These are phyloP conservation scores for Sardina pilchardus DNA, from an alignment of 2,113 vertebrate genomes.

Conservation along the genomic window DNA sequence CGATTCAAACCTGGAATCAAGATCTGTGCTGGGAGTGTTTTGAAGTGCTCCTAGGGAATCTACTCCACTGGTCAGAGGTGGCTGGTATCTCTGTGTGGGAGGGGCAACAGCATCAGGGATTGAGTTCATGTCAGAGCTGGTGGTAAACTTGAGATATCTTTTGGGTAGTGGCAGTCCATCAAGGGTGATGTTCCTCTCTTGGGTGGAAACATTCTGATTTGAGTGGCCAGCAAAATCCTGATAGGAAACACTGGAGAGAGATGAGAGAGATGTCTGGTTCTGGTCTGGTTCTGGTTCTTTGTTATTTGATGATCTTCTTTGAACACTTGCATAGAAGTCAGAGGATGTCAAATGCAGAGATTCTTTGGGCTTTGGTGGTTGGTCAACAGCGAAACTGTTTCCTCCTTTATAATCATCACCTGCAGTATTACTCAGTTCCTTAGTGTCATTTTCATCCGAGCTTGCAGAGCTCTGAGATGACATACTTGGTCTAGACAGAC, in stretches of 20 bases:
- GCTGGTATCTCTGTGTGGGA: constrained; percentile 3
- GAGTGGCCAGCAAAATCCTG: not conserved
- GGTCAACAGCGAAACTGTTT: not conserved
- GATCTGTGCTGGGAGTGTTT: constrained; percentile 20
- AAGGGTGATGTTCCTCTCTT: not conserved
- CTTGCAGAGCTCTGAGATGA: not conserved
- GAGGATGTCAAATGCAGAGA: not conserved
- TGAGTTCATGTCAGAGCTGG: not conserved
- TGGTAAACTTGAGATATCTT: constrained; percentile 27
- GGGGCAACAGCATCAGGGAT: not conserved
- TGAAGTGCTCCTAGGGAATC: constrained; percentile 39
- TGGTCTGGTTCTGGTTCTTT: not conserved
- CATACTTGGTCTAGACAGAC: not conserved
- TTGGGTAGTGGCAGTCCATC: constrained; percentile 31
- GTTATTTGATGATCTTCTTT: not conserved
- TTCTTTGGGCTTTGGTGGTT: constrained; percentile 39
- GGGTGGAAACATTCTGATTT: not conserved
- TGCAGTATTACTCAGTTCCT: not conserved
- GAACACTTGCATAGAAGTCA: not conserved
- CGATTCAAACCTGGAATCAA: not conserved
- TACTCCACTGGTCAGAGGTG: constrained; percentile 37
- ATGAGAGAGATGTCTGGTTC: not conserved
- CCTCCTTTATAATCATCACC: not conserved
- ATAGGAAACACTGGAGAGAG: not conserved
- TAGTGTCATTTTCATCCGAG: not conserved